Conservation (phyloP, 2,888 invertebrate species). For the Craniophora ligustri region DNA sequence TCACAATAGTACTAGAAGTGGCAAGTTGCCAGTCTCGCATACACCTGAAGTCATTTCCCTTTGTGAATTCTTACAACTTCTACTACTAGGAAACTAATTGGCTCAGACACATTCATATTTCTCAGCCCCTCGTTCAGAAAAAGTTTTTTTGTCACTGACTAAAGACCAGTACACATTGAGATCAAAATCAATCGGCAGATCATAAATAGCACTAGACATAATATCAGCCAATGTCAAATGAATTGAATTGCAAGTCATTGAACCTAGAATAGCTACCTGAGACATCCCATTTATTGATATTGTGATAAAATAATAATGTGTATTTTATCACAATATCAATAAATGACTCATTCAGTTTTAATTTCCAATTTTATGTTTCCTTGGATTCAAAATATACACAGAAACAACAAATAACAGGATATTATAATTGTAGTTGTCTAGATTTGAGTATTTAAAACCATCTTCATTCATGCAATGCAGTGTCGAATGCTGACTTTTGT, state of each 20-base stretch:
- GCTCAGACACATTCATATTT: constrained; percentile 1
- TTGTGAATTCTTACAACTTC: constrained; percentile 19
- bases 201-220: neutral
- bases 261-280: neutral
- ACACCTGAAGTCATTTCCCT: constrained; percentile 41
- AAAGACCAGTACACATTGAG: neutral
- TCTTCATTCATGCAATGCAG: neutral
- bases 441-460: neutral
- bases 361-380: neutral
- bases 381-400: neutral
- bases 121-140: neutral
- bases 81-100: constrained; percentile 14
- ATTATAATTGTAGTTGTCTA: neutral
- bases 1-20: constrained; percentile 41
- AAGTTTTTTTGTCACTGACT: neutral
- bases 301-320: neutral
- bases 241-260: neutral
- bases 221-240: neutral
- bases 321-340: too few relatives aligned
- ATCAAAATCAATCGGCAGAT: too few relatives aligned
- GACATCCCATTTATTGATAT: neutral
- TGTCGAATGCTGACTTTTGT: neutral
- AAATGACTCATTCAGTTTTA: neutral
- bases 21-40: constrained; percentile 29
- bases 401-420: neutral